These are phyloP conservation scores for Perizoma affinitatum DNA, from an alignment of 2,888 invertebrate species.

Conservation along the genomic window DNA sequence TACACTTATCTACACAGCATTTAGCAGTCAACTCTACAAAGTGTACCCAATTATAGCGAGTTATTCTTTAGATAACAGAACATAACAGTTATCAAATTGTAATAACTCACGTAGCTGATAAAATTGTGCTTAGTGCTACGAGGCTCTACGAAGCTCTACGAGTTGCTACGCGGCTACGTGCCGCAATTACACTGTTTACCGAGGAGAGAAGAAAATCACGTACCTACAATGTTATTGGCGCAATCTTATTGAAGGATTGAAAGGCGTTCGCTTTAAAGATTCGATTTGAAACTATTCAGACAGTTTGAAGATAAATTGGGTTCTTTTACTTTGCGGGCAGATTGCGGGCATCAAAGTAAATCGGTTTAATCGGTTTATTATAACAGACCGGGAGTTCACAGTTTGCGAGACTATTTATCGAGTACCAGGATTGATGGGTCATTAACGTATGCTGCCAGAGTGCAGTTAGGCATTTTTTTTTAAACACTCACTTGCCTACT, in stretches of 20 bases:
- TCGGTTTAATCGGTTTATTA: no score
- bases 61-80: constrained; percentile 6
- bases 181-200: constrained; percentile 23
- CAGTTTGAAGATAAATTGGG: constrained; percentile 10
- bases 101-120: constrained; percentile 25
- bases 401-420: no score
- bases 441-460: no score
- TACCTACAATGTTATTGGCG: constrained; percentile 14
- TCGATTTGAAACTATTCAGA: constrained; percentile 3
- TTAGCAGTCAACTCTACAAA: no score
- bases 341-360: background rate
- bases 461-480: no score
- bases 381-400: no score
- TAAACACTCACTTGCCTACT: no score
- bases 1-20: no score
- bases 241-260: constrained; percentile 8
- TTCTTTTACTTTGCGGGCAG: constrained; percentile 1
- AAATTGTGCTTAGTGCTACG: constrained; percentile 25
- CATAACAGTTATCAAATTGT: constrained; percentile 16
- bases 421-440: no score
- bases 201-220: constrained; percentile 18
- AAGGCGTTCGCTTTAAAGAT: constrained; percentile 6
- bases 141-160: constrained; percentile 19
- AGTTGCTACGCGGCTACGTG: constrained; percentile 24
- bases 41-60: background rate